These are phyloP conservation scores for Philopotamus ludificatus DNA, from an alignment of 1,140 invertebrate genomes.

Conservation along the genomic window DNA sequence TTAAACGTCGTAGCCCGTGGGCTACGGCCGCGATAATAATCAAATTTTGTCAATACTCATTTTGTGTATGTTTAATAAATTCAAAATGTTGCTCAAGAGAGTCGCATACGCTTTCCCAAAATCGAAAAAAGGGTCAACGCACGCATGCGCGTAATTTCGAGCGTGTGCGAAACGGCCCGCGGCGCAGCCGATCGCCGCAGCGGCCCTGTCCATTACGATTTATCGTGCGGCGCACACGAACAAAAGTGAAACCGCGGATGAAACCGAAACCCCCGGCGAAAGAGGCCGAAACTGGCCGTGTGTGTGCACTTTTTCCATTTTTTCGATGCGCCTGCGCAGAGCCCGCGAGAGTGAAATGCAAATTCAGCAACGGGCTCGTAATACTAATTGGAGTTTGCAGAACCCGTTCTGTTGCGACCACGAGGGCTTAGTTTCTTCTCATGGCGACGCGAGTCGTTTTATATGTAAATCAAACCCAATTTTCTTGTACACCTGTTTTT, in stretches of 20 bases:
- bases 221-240: not conserved
- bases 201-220: not conserved
- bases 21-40: too few species aligned
- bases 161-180: too few species aligned
- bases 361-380: conserved; percentile 14
- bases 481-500: conserved; percentile 15
- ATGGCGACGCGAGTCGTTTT: not conserved
- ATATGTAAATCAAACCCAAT: conserved; percentile 23
- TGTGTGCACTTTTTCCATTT: not conserved
- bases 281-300: not conserved
- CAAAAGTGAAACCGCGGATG: conserved; percentile 13
- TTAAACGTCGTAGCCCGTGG: too few species aligned
- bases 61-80: too few species aligned
- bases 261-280: conserved; percentile 5
- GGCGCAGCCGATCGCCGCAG: not conserved
- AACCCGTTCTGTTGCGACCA: not conserved
- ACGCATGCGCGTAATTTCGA: too few species aligned
- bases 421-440: not conserved
- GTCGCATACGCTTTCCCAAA: too few species aligned
- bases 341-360: conserved; percentile 19
- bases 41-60: too few species aligned
- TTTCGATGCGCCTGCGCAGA: not conserved
- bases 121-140: too few species aligned
- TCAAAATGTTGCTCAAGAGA: too few species aligned
- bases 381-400: conserved; percentile 18